phyloP scores from a whole-genome alignment of 2,888 invertebrate genomes.

The Thyatira batis region DNA sequence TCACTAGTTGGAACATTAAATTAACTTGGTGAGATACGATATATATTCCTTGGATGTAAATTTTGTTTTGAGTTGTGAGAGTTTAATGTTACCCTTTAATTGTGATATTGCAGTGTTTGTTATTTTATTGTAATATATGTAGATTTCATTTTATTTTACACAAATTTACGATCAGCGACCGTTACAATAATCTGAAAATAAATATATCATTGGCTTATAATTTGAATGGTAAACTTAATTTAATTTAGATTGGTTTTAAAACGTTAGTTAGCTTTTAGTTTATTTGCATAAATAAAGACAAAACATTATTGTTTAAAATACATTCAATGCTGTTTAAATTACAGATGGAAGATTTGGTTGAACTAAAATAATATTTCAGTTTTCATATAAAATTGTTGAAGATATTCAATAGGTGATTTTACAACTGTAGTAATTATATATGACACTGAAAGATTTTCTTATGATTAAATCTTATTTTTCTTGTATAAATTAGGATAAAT shows the following conservation, averaged over 20 bases:
- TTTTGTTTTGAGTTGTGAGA: constrained; percentile 4
- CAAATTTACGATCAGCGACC: no score
- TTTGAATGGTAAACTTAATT: constrained; percentile 10
- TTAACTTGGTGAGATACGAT: not conserved
- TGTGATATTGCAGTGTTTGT: constrained; percentile 31
- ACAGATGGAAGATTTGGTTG: constrained; percentile 22
- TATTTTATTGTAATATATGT: constrained; percentile 16
- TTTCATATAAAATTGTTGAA: no score
- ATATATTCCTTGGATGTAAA: not conserved
- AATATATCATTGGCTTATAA: constrained; percentile 21
- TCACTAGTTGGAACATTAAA: not conserved
- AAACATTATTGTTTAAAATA: constrained; percentile 20
- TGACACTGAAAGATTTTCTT: not conserved
- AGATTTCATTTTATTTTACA: constrained; percentile 8
- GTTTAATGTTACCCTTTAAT: constrained; percentile 10
- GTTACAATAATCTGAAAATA: constrained; percentile 11
- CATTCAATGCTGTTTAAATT: not conserved
- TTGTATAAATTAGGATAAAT: not conserved
- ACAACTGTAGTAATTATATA: not conserved
- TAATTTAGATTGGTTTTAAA: not conserved
- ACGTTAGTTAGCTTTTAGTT: not conserved
- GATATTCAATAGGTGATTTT: not conserved
- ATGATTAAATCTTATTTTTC: not conserved
- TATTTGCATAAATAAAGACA: constrained; percentile 23
- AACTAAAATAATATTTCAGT: not conserved